A percentile compares a stretch with the other conserved stretches of the same genome.
These are phyloP conservation scores for Zaprionus tsacasi DNA, from an alignment of 1,140 invertebrate genomes.

Conservation along the genomic window DNA sequence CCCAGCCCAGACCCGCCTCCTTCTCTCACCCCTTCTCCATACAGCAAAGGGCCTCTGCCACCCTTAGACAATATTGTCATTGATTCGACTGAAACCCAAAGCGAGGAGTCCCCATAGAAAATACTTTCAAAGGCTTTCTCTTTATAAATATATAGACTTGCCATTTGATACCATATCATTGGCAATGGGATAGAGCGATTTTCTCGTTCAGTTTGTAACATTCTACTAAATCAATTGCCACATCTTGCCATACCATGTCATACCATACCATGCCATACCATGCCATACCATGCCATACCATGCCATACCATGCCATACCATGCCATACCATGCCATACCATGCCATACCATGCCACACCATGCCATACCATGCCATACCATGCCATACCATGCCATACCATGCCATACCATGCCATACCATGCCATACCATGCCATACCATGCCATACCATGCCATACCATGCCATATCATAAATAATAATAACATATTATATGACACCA, in stretches of 20 bases:
- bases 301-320: neutral
- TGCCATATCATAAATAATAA: too few species aligned
- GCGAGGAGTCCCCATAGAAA: slow-evolving; percentile 23
- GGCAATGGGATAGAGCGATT: neutral
- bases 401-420: neutral
- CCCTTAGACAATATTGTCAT: slow-evolving; percentile 51
- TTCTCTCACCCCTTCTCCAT: neutral
- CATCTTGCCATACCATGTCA: neutral
- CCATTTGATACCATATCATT: neutral
- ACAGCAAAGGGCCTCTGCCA: slow-evolving; percentile 1
- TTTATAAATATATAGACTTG: slow-evolving; percentile 8
- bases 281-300: neutral
- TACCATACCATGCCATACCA: neutral
- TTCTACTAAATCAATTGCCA: neutral
- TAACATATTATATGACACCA: too few species aligned
- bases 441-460: neutral
- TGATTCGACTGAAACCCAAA: slow-evolving; percentile 47
- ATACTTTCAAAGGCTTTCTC: slow-evolving; percentile 25
- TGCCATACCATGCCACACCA: too few species aligned
- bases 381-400: too few species aligned
- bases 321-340: neutral
- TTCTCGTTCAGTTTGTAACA: neutral
- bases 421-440: neutral
- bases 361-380: too few species aligned
- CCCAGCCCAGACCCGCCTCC: neutral